These are phyloP conservation scores for Smittia aterrima DNA, from an alignment of 2,888 invertebrate genomes.

Conservation along the genomic window DNA sequence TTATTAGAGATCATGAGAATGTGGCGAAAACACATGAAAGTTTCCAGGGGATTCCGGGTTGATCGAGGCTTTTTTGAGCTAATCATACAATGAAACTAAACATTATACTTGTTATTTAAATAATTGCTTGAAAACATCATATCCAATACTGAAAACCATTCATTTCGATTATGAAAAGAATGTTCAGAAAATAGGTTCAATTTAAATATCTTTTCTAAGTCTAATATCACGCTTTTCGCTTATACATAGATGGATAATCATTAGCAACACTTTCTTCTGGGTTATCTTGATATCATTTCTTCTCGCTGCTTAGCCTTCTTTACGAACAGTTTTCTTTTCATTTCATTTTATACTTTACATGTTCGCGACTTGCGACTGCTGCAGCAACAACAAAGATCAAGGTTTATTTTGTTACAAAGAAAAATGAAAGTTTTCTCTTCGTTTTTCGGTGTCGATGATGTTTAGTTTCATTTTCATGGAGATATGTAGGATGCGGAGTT, in stretches of 20 bases:
- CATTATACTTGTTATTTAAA: too few relatives aligned
- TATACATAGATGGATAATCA: too few relatives aligned
- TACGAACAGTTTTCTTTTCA: background rate
- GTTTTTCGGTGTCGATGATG: background rate
- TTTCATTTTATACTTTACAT: background rate
- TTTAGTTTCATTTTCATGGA: background rate
- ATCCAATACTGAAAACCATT: too few relatives aligned
- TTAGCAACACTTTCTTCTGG: background rate
- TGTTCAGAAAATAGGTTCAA: too few relatives aligned
- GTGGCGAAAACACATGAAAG: conserved; percentile 35
- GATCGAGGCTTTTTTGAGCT: too few relatives aligned
- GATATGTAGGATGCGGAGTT: background rate
- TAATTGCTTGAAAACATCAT: too few relatives aligned
- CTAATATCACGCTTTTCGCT: too few relatives aligned
- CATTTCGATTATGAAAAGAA: too few relatives aligned
- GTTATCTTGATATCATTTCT: background rate
- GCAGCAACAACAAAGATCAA: conserved; percentile 33
- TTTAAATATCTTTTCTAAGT: too few relatives aligned
- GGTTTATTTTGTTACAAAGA: conserved; percentile 28
- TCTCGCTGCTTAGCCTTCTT: background rate
- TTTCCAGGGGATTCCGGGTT: conserved; percentile 15
- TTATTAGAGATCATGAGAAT: conserved; percentile 35
- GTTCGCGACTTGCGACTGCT: background rate
- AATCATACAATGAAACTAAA: too few relatives aligned
- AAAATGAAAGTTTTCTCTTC: conserved; percentile 39